Evolutionary conservation across 2,888 invertebrate genomes (phyloP), one percentile per base, ranked within the genome.

Genomic region (Notodonta dromedarius): DNA sequence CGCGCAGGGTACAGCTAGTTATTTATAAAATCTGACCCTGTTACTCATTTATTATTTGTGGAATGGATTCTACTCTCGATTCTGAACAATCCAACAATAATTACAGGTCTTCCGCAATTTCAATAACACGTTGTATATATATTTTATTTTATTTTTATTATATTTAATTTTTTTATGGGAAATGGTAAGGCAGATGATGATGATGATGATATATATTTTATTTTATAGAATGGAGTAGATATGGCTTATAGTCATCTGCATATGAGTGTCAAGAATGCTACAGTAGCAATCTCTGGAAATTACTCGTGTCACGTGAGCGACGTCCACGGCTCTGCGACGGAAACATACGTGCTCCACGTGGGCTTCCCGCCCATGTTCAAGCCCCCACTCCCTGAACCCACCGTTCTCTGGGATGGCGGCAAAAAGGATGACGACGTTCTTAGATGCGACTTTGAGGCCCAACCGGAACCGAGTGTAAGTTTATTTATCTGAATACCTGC

Each of bases 281-380:
- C 60, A 6, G 8, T n/a, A 0, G 6, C 4, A 1, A 0, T 48
- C 0, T 75, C 71, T 2, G 77, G 77, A 5, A 76, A 76, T 42
- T 77, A 77, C 14, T 73, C 71, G 0, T 77, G 77, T 9, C 73
- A 63, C 40, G 75, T 73, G 11, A 76, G 66, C n/a, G 71, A 70
- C 55, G 58, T 57, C 14, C 56, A 65, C 6, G 73, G 74, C 6
- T 35, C 63, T 1, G 11, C 56, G 5, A 71, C 71, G 57, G 64
- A 70, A 6, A 75, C 78, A 0, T 75, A 70, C 24, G 60, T 60
- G 2, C 69, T 78, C 0, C 52, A 69, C 0, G 70, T 78, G 2
- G 79, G 76, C 6, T 55, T 6, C 9, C 48, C 62, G 1, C 79
- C 79, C 0, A 14, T 1, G 6, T 67, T 74, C 57, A 40, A 0